Evolutionary conservation across 2,888 invertebrate species (phyloP).

Genomic region (Calameuta idolon): DNA sequence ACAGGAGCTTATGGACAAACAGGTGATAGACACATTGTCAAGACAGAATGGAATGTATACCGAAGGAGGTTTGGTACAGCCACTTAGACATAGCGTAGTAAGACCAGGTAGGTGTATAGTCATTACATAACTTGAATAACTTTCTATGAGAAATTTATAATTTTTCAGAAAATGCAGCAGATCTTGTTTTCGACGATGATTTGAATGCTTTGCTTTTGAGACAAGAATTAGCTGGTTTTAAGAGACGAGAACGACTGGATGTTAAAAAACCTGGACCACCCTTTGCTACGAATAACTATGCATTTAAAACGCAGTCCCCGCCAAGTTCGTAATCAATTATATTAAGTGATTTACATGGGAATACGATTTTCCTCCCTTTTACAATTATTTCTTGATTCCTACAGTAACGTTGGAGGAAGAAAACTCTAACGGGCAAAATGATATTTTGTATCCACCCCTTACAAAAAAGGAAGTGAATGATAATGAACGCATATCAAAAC

Average conservation of each 20-base stretch:
- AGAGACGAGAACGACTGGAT: conserved; percentile 88
- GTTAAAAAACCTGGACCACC: conserved; percentile 96
- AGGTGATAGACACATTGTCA: background rate
- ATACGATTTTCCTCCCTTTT: background rate
- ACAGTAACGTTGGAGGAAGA: background rate
- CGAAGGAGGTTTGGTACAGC: conserved; percentile 53
- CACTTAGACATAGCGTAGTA: conserved; percentile 37
- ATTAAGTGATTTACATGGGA: background rate
- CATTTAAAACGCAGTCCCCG: conserved; percentile 60
- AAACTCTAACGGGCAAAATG: background rate
- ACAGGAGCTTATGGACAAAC: conserved; percentile 12
- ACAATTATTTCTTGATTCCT: background rate
- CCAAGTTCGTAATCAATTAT: conserved; percentile 2
- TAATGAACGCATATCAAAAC: conserved; percentile 18
- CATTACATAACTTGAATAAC: conserved; percentile 6
- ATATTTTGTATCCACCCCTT: conserved; percentile 25
- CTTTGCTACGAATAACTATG: conserved; percentile 76
- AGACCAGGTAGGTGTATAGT: conserved; percentile 31
- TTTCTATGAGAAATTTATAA: background rate
- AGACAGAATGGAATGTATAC: conserved; percentile 41
- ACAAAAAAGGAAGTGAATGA: conserved; percentile 50
- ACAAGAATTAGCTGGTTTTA: conserved; percentile 75
- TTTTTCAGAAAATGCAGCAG: conserved; percentile 40
- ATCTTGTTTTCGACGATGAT: conserved; percentile 48
- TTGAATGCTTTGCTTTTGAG: conserved; percentile 47